Conservation (phyloP, 1,140 invertebrate genomes). For the Drosophila arizonae region DNA sequence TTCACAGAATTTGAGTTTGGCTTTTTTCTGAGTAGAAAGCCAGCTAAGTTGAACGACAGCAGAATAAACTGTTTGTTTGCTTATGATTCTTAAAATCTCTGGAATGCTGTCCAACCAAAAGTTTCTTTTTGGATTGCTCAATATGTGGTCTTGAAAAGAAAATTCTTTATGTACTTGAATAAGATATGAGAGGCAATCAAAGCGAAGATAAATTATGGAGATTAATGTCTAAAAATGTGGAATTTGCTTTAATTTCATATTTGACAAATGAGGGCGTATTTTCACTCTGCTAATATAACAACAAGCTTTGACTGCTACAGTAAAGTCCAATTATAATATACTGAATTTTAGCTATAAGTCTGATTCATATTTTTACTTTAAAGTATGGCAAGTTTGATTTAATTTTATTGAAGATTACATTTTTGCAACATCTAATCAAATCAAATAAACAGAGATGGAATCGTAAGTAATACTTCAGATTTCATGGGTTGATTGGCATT, state of each 20-base stretch:
- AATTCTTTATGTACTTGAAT: no score
- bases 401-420: no score
- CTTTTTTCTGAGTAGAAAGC: slow-evolving; percentile 9
- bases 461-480: no score
- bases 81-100: background rate
- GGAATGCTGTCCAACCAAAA: background rate
- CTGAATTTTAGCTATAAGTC: no score
- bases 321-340: background rate
- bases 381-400: no score
- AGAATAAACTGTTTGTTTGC: background rate
- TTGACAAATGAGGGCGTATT: background rate
- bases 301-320: background rate
- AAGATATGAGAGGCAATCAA: background rate
- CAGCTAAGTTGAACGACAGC: background rate
- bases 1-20: background rate
- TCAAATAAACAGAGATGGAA: no score
- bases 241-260: no score
- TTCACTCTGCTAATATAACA: background rate
- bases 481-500: no score
- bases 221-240: no score
- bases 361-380: no score
- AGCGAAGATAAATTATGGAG: background rate
- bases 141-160: no score
- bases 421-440: no score
- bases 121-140: background rate